Evolutionary conservation across 2,113 vertebrate species (phyloP), one percentile per base, ranked within the genome.

Genomic region (Psophia crepitans): DNA sequence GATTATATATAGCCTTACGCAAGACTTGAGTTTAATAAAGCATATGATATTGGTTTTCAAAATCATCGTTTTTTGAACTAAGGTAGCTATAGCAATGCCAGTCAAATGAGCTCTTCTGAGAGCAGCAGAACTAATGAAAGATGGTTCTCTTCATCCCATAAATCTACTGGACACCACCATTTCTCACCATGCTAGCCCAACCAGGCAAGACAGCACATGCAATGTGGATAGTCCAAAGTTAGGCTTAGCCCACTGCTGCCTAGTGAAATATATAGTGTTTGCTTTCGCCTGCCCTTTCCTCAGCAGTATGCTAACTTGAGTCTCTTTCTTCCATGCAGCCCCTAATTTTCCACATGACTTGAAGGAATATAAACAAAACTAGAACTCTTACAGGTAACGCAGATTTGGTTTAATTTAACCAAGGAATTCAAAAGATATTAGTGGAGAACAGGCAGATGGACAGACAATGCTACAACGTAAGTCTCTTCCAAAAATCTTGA

Each of bases 11-110:
- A 96, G 87, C 82, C 66, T 91, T 85, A 70, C 21, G 90, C 94
- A 94, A 88, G 90, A 86, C 82, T 79, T 86, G 49, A 96, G 64
- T 94, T 96, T 96, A 97, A 94, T 96, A 96, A 96, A 88, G 84
- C 53, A 70, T 61, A 84, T 61, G 58, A 91, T 96, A 96, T 77
- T 93, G 66, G 78, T 90, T 96, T 96, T 89, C 61, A 87, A 60
- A 93, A 84, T 73, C 81, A 78, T 76, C 54, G 76, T 58, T 85
- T 89, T 77, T 73, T 80, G 22, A 96, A 73, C 54, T 54, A 57
- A 90, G 85, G 63, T 57, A 88, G 78, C 27, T 73, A 65, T 26
- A 93, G 81, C 74, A 94, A 69, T 87, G 78, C 70, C 74, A 96
- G 73, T 87, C 81, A 89, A 94, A 95, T 54, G 24, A 92, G 37